Evolutionary conservation across 2,888 invertebrate species (phyloP), one percentile per base, ranked within the genome.

Genomic region (Drosophila paramelanica): DNA sequence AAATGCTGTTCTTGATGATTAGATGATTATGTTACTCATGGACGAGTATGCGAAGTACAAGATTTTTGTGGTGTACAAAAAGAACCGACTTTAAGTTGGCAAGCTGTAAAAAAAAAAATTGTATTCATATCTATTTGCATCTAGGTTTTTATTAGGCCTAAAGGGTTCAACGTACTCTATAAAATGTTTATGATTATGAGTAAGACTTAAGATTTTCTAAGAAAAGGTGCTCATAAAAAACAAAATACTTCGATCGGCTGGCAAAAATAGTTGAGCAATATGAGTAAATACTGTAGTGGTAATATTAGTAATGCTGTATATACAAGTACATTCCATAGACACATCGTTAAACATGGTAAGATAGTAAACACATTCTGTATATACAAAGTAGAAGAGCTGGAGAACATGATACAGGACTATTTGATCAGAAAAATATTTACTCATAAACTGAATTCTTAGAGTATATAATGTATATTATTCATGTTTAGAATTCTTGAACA

Each of bases 81-180:
- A 31, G 10, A 31, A 10, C 31, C 31, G 31, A 10, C 31, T 31
- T 3, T 3, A 31, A 31, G 31, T 31, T 8, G 31, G 10, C 8
- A 31, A 31, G 10, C 27, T 27, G 14, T 33, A 5, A 5, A 49
- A 14, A 23, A 36, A 13, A 27, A 38, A 20, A 53, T 36, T 13
- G 33, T 33, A 39, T 10, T 13, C 42, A 2, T 25, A 57, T 56
- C 56, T 49, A 49, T 56, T 36, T 56, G 17, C 2, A 31, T 46
- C 27, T 51, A 14, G 3, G 23, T 17, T 46, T 49, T 57, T 53
- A 27, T 52, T 27, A 38, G 13, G 14, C 31, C 4, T 31, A 31
- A 31, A 20, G 42, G 65, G 71, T 72, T 72, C 69, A 72, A 67
- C 52, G 71, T 38, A 33, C 75, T 45, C 23, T 11, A 49, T 67